Evolutionary conservation across 2,113 vertebrate species (phyloP).

Genomic region (Seriola dumerili): DNA sequence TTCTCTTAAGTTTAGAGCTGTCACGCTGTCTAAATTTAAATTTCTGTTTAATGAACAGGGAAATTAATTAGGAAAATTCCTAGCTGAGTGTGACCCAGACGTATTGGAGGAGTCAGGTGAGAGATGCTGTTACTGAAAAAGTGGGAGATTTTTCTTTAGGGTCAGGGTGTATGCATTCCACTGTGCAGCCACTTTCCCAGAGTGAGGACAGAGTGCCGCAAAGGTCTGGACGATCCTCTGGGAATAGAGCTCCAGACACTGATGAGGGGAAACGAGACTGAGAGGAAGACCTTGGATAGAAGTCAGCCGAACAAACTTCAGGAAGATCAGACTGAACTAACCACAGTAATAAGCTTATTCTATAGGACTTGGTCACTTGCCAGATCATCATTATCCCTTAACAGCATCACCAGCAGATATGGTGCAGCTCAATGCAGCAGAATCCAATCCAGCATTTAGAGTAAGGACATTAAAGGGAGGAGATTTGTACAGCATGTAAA

Average conservation of each 20-base stretch:
- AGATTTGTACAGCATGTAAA: neutral
- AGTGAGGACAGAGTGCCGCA: conserved; percentile 17
- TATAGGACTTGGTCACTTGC: conserved; percentile 1
- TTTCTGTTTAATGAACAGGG: no score
- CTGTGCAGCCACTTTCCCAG: conserved; percentile 9
- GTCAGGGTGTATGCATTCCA: conserved; percentile 18
- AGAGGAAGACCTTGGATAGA: neutral
- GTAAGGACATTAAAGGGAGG: neutral
- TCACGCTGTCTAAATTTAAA: no score
- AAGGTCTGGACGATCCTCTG: conserved; percentile 25
- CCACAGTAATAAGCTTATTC: conserved; percentile 2
- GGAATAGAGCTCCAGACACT: conserved; percentile 34
- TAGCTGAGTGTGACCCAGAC: conserved; percentile 18
- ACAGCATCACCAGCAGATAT: neutral
- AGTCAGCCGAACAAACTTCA: conserved; percentile 24
- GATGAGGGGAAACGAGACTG: conserved; percentile 34
- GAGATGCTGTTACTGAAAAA: conserved; percentile 18
- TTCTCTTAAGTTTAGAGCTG: no score
- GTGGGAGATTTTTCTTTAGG: neutral
- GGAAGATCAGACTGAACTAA: conserved; percentile 9
- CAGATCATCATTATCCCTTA: conserved; percentile 13
- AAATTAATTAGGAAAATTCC: no score
- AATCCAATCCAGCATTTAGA: neutral
- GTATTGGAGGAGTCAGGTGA: conserved; percentile 50
- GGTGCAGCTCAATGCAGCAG: neutral